Percentiles rank a stretch among this genome's conserved stretches.
phyloP scores from a whole-genome alignment of 2,113 vertebrate species.

The Melanocharis versteri region DNA sequence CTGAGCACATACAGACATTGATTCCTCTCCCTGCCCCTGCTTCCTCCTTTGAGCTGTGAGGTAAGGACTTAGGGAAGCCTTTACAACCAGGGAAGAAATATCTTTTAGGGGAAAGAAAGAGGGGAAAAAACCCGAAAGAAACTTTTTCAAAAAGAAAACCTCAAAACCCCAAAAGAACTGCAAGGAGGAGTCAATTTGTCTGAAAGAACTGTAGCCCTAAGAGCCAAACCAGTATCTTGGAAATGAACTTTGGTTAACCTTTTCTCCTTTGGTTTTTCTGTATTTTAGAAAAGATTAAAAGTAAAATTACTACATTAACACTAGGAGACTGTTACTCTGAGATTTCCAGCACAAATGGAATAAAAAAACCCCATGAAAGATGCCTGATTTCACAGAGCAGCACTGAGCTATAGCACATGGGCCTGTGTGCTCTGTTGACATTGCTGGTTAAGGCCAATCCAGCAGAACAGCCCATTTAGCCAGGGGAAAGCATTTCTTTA shows the following conservation, averaged over 20 bases:
- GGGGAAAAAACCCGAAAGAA: too few relatives aligned
- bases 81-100: neutral
- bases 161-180: neutral
- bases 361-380: neutral
- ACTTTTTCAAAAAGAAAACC: neutral
- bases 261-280: neutral
- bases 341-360: neutral
- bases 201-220: neutral
- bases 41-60: neutral
- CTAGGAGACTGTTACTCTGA: neutral
- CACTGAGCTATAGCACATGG: accelerated
- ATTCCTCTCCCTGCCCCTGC: neutral
- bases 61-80: neutral
- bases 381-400: neutral
- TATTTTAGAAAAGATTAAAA: neutral
- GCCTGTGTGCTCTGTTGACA: neutral
- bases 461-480: neutral
- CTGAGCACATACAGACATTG: neutral
- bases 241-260: neutral
- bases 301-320: neutral
- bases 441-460: neutral
- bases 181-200: neutral
- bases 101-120: neutral
- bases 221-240: neutral
- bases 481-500: neutral